A percentile compares a stretch with the other conserved stretches of the same genome.
phyloP scores from a whole-genome alignment of 1,140 invertebrate genomes.

The Eueides isabella region DNA sequence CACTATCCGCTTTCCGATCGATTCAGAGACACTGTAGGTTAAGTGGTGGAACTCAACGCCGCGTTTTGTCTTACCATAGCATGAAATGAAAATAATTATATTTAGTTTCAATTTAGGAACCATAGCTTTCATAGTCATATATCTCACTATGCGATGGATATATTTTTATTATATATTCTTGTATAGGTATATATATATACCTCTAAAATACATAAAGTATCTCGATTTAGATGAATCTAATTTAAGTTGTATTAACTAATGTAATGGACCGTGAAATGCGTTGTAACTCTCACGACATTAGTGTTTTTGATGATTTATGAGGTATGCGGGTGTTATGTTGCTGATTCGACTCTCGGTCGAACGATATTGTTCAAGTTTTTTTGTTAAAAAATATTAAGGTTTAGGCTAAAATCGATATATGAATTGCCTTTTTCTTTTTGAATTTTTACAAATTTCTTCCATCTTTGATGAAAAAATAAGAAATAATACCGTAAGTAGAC shows the following conservation, averaged over 20 bases:
- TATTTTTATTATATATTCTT: background rate
- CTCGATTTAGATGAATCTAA: constrained; percentile 28
- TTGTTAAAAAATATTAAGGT: background rate
- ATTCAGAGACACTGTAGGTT: too few species aligned
- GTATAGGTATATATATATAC: background rate
- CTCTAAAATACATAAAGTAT: background rate
- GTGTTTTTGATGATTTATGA: constrained; percentile 56
- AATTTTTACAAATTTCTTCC: too few species aligned
- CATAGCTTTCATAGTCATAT: too few species aligned
- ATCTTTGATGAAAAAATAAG: too few species aligned
- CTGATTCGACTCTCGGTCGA: constrained; percentile 48
- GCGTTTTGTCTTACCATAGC: too few species aligned
- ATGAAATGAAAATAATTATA: too few species aligned
- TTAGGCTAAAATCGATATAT: background rate
- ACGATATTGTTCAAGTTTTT: background rate
- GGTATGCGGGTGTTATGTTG: constrained; percentile 34
- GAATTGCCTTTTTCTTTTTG: too few species aligned
- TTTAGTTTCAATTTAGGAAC: too few species aligned
- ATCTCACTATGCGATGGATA: background rate
- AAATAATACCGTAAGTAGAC: too few species aligned
- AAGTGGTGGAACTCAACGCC: too few species aligned
- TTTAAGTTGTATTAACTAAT: constrained; percentile 55
- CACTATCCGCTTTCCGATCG: too few species aligned
- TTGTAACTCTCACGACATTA: constrained; percentile 58
- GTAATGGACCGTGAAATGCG: constrained; percentile 59